phyloP scores from a whole-genome alignment of 2,888 invertebrate species.

The Leptarthrus brevirostris region DNA sequence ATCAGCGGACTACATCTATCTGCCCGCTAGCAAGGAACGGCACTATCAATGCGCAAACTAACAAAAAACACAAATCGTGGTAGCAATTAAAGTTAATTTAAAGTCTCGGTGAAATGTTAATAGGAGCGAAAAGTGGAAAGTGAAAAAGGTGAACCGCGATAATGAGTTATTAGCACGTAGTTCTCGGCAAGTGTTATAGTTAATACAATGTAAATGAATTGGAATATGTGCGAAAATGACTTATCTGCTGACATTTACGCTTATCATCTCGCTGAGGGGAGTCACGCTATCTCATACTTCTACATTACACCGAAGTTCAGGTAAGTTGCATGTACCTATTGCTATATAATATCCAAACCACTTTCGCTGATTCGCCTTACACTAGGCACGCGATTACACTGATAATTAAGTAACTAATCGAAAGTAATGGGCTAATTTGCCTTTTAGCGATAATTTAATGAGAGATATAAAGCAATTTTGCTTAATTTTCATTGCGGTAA shows the following conservation, averaged over 20 bases:
- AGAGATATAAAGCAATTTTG: no score
- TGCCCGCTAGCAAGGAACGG: not conserved
- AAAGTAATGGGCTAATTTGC: slow-evolving; percentile 10
- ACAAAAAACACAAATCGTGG: slow-evolving; percentile 1
- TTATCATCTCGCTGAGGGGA: slow-evolving; percentile 52
- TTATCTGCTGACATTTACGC: slow-evolving; percentile 52
- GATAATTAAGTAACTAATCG: slow-evolving; percentile 20
- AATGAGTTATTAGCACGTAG: slow-evolving; percentile 11
- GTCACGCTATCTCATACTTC: not conserved
- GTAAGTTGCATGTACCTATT: slow-evolving; percentile 22
- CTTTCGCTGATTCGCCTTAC: slow-evolving; percentile 16
- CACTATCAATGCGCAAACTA: slow-evolving; percentile 4
- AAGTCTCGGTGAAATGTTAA: slow-evolving; percentile 19
- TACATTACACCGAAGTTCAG: slow-evolving; percentile 21
- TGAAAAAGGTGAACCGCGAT: slow-evolving; percentile 11
- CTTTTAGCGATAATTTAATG: not conserved
- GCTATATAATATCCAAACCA: not conserved
- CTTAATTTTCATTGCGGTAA: no score
- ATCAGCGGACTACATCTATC: slow-evolving; percentile 21
- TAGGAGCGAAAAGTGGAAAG: slow-evolving; percentile 16
- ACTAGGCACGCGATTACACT: slow-evolving; percentile 4
- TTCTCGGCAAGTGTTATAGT: not conserved
- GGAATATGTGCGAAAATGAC: slow-evolving; percentile 50
- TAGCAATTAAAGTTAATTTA: slow-evolving; percentile 13
- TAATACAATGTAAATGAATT: slow-evolving; percentile 18